A percentile compares a stretch with the other conserved stretches of the same genome.
phyloP scores from a whole-genome alignment of 2,888 invertebrate species.

The Heliconius erato region DNA sequence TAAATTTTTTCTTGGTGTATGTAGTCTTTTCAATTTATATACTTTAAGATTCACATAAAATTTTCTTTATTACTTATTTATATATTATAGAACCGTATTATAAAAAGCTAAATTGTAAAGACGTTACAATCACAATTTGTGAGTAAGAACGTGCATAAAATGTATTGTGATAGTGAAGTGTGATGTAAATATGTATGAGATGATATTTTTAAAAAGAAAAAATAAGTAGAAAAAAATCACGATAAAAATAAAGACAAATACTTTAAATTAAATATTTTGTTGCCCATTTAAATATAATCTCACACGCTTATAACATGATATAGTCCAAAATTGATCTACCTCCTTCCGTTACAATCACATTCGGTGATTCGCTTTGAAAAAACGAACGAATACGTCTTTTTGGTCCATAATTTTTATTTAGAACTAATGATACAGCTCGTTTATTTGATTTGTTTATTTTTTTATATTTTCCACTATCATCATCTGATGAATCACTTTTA shows the following conservation, averaged over 20 bases:
- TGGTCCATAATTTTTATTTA: constrained; percentile 74
- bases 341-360: constrained; percentile 84
- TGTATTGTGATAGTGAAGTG: constrained; percentile 46
- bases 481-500: constrained; percentile 77
- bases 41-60: background rate
- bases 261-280: constrained; percentile 1
- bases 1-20: background rate
- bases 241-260: constrained; percentile 27
- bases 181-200: constrained; percentile 48
- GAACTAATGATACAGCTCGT: constrained; percentile 75
- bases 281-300: constrained; percentile 40
- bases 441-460: constrained; percentile 82
- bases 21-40: background rate
- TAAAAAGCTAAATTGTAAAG: background rate
- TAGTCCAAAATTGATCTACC: constrained; percentile 66
- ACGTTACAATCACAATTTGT: background rate
- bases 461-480: constrained; percentile 80
- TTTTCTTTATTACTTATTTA: background rate
- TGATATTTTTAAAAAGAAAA: constrained; percentile 50
- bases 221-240: constrained; percentile 26
- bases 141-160: constrained; percentile 47
- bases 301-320: constrained; percentile 37
- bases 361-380: constrained; percentile 80
- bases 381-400: constrained; percentile 77
- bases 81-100: background rate